Conservation (phyloP, 2,797 vertebrate species). For the Pelobates cultripes region DNA sequence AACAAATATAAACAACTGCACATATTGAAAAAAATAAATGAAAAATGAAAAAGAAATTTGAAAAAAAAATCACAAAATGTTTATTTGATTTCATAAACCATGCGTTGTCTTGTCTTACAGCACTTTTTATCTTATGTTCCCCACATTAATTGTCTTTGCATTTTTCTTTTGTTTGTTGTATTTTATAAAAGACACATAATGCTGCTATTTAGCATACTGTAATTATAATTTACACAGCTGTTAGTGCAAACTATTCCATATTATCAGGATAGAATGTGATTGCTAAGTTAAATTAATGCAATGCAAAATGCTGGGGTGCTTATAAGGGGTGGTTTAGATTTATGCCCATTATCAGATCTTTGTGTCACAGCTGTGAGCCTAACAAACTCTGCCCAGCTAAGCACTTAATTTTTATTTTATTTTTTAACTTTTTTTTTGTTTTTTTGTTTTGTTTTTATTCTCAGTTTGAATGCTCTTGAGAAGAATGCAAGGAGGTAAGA, state of each 20-base stretch:
- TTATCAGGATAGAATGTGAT: constrained; percentile 56
- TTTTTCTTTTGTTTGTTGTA: constrained; percentile 21
- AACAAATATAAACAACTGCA: too few species aligned
- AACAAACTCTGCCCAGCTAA: constrained; percentile 33
- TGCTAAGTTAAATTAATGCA: constrained; percentile 37
- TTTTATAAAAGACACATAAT: constrained; percentile 31
- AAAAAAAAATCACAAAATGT: too few species aligned
- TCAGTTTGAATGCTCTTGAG: constrained; percentile 27
- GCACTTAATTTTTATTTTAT: constrained; percentile 28
- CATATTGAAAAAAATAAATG: too few species aligned
- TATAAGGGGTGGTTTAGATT: constrained; percentile 25
- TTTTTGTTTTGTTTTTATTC: constrained; percentile 31
- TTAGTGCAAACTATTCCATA: constrained; percentile 50
- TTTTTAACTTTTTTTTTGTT: not conserved
- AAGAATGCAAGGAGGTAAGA: constrained; percentile 47
- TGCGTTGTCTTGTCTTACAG: too few species aligned
- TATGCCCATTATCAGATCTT: constrained; percentile 32
- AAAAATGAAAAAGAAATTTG: too few species aligned
- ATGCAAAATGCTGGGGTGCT: constrained; percentile 42
- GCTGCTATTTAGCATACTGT: constrained; percentile 18
- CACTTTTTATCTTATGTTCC: not conserved
- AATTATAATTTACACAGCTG: constrained; percentile 63
- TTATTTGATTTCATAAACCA: not conserved
- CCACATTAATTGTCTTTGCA: not conserved
- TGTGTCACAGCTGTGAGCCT: constrained; percentile 49